These are phyloP conservation scores for Nettapus auritus DNA, from an alignment of 2,113 vertebrate species.

Conservation along the genomic window DNA sequence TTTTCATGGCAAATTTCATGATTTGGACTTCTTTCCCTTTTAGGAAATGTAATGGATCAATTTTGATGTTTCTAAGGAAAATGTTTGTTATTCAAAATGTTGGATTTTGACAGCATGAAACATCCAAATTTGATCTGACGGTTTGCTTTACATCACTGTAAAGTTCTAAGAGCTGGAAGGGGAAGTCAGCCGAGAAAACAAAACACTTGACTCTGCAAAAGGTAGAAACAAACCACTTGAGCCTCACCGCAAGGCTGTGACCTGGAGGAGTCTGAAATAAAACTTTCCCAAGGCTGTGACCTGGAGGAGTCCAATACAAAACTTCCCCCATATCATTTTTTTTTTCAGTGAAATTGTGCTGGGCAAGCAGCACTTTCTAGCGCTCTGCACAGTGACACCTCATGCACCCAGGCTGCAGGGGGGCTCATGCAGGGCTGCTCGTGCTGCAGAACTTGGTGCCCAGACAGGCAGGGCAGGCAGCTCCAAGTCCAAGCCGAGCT, in stretches of 20 bases:
- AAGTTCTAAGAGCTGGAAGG: neutral
- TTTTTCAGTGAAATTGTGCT: neutral
- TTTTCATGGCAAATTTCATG: neutral
- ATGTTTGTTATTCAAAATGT: neutral
- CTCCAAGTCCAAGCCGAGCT: neutral
- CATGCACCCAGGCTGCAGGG: neutral
- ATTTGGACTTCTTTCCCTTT: neutral
- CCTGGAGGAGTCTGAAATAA: neutral
- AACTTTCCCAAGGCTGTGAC: neutral
- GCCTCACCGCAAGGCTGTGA: rapidly evolving
- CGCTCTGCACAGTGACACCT: neutral
- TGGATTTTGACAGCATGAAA: neutral
- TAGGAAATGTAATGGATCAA: neutral
- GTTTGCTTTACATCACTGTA: neutral
- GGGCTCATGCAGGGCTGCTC: rapidly evolving
- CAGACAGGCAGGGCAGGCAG: neutral
- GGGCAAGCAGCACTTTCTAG: neutral
- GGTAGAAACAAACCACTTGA: neutral
- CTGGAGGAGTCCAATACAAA: neutral
- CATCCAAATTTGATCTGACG: neutral
- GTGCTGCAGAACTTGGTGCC: neutral
- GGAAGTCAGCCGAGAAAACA: neutral
- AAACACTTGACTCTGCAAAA: neutral
- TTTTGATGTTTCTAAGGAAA: neutral
- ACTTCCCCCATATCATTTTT: neutral